Evolutionary conservation across 2,888 invertebrate species (phyloP).

Genomic region (Petrolisthes cinctipes): DNA sequence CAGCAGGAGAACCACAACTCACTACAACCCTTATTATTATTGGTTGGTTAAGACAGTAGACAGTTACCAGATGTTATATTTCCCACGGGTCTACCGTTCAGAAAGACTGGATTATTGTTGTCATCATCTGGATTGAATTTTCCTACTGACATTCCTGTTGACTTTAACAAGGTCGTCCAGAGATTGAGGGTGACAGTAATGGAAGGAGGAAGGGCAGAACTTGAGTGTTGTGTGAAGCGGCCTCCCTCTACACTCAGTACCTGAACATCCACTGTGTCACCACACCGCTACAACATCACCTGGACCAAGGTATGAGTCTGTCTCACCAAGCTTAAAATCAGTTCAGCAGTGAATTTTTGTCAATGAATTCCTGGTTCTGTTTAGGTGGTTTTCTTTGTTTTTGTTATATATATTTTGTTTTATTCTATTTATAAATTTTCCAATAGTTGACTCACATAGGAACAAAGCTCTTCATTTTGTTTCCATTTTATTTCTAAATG

Average conservation of each 20-base stretch:
- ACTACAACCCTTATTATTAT: conserved; percentile 49
- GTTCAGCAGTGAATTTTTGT: too few relatives aligned
- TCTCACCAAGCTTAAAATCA: too few relatives aligned
- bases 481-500: too few relatives aligned
- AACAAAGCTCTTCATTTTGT: too few relatives aligned
- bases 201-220: conserved; percentile 30
- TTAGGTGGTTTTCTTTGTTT: too few relatives aligned
- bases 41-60: conserved; percentile 19
- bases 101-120: neutral
- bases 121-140: neutral
- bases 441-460: too few relatives aligned
- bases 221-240: conserved; percentile 46
- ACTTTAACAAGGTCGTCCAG: conserved; percentile 36
- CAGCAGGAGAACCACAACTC: conserved; percentile 58
- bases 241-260: conserved; percentile 1
- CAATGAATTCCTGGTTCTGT: too few relatives aligned
- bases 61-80: neutral
- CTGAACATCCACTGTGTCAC: neutral
- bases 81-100: neutral
- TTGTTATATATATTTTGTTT: too few relatives aligned
- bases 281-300: conserved; percentile 31
- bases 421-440: too few relatives aligned
- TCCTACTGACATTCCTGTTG: neutral
- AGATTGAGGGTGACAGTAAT: conserved; percentile 46
- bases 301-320: conserved; percentile 61